Evolutionary conservation across 2,888 invertebrate genomes (phyloP), one percentile per base, ranked within the genome.

Genomic region (Andrena flavipes): DNA sequence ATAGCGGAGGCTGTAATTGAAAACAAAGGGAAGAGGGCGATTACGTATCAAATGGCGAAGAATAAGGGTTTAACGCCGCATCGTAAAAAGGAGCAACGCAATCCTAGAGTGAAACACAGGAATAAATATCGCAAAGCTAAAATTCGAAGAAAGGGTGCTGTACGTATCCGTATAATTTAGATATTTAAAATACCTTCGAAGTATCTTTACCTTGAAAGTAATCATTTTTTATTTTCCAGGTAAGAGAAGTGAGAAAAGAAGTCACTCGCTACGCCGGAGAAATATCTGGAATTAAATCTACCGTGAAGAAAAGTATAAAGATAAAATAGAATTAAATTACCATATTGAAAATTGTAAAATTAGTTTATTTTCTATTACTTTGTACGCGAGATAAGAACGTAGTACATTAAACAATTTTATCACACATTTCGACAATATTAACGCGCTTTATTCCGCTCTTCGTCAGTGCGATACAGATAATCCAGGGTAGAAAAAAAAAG

Each of bases 91-190:
- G 98, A 98, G 91, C 96, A 97, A 89, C 96, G 98, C 83, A 99
- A 99, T 95, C 99, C 99, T 0, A 96, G 99, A 91, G 99, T 99
- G 5, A 99, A 99, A 94, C 97, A 99, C 93, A 97, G 98, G 89
- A 96, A 97, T 88, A 99, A 99, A 94, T 99, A 96, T 94, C 96
- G 97, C 82, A 99, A 98, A 94, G 99, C 99, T 0, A 96, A 97
- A 90, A 97, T 99, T 86, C 96, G 98, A 76, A 96, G 99, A 94
- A 98, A 97, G 95, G 99, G 99, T 92, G 98, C 99, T 91, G 97
- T 99, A 94, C 91, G 93, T 90, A 84, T 73, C 49, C 42, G 26
- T 69, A 48, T 62, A 23, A 26, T n/a, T 35, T 60, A 64, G 42
- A 16, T 42, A 23, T 6, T 29, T 20, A 4, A 7, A 0, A 62